These are phyloP conservation scores for Eutrigla gurnardus DNA, from an alignment of 2,797 vertebrate species.

Conservation along the genomic window DNA sequence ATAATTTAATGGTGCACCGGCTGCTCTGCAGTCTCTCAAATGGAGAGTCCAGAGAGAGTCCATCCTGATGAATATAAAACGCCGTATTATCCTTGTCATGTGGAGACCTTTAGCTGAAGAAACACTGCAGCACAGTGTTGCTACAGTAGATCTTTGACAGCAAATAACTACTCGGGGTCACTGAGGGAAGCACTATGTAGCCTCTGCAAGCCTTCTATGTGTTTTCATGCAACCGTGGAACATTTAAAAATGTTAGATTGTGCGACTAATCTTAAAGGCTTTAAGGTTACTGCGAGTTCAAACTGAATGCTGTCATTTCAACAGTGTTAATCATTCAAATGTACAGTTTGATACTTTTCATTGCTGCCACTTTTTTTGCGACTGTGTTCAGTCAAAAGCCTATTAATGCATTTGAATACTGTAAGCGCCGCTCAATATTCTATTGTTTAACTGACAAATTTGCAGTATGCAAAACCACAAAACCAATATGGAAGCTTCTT, in stretches of 20 bases:
- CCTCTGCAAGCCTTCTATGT: background rate
- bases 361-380: background rate
- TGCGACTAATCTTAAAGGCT: background rate
- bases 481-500: background rate
- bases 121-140: slow-evolving; percentile 42
- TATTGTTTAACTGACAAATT: background rate
- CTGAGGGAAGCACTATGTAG: slow-evolving; percentile 26
- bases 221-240: slow-evolving; percentile 6
- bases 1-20: slow-evolving; percentile 8
- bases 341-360: background rate
- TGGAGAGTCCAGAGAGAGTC: background rate
- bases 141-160: slow-evolving; percentile 46
- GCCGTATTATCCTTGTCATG: slow-evolving; percentile 25
- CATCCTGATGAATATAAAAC: slow-evolving; percentile 32
- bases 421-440: background rate
- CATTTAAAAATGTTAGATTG: slow-evolving; percentile 11
- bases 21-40: slow-evolving; percentile 40
- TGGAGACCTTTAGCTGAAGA: slow-evolving; percentile 13
- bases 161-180: slow-evolving; percentile 21
- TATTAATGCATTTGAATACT: background rate
- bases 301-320: background rate
- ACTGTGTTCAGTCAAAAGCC: background rate
- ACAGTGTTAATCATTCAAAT: background rate
- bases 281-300: background rate
- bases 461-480: background rate